Evolutionary conservation across 1,140 invertebrate genomes (phyloP).

Genomic region (Whitmania pigra): DNA sequence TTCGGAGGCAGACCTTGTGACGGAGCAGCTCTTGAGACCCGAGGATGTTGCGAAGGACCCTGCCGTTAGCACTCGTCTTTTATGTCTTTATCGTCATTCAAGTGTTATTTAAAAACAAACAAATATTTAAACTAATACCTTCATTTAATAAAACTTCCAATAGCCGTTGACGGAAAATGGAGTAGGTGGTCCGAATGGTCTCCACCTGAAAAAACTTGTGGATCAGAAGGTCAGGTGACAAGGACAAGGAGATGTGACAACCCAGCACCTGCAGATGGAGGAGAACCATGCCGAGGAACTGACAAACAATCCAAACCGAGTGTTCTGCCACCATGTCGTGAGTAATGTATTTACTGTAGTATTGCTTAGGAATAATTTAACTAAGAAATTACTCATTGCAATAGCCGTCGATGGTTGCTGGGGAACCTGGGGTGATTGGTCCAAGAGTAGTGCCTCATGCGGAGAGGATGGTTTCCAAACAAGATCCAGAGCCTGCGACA

Average conservation of each 20-base stretch:
- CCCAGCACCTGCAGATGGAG: slow-evolving; percentile 16
- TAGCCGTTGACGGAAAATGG: slow-evolving; percentile 48
- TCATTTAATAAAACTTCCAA: too few species aligned
- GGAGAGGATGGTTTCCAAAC: slow-evolving; percentile 17
- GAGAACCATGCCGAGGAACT: slow-evolving; percentile 15
- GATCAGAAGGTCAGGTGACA: not conserved
- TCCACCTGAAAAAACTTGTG: not conserved
- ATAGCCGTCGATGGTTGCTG: slow-evolving; percentile 10
- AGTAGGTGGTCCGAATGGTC: slow-evolving; percentile 51
- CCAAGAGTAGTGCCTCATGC: slow-evolving; percentile 24
- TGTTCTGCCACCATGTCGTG: slow-evolving; percentile 21
- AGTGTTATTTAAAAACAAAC: slow-evolving; percentile 27
- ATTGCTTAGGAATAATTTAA: not conserved
- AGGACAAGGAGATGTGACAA: slow-evolving; percentile 17
- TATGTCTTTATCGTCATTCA: slow-evolving; percentile 32
- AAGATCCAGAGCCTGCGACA: slow-evolving; percentile 32
- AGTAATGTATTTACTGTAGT: slow-evolving; percentile 24
- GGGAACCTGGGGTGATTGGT: slow-evolving; percentile 12
- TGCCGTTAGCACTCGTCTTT: slow-evolving; percentile 32
- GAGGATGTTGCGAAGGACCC: slow-evolving; percentile 1
- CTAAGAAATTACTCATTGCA: too few species aligned
- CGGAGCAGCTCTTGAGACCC: not conserved
- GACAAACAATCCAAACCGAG: slow-evolving; percentile 20
- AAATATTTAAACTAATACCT: slow-evolving; percentile 20
- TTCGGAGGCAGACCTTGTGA: slow-evolving; percentile 19